These are phyloP conservation scores for Polyommatus icarus DNA, from an alignment of 2,888 invertebrate genomes.

Conservation along the genomic window DNA sequence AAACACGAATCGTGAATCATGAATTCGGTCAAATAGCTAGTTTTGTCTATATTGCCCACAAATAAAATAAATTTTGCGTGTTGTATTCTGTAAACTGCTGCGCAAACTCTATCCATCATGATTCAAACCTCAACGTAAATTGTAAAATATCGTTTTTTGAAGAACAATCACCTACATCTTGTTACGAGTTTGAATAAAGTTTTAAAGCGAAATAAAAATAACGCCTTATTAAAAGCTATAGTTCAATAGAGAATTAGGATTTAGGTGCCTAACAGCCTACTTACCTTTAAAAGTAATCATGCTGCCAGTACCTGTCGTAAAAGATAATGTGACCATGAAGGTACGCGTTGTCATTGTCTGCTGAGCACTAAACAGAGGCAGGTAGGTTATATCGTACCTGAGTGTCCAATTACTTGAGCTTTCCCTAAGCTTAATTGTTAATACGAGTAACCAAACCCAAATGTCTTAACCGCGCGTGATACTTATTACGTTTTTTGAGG, in stretches of 20 bases:
- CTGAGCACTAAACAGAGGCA: background rate
- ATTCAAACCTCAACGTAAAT: too few relatives aligned
- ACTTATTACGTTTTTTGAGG: too few relatives aligned
- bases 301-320: background rate
- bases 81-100: too few relatives aligned
- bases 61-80: too few relatives aligned
- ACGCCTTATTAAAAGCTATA: background rate
- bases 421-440: background rate
- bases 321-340: background rate
- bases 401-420: constrained; percentile 8
- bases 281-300: background rate
- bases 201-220: background rate
- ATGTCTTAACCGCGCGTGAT: too few relatives aligned
- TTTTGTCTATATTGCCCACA: too few relatives aligned
- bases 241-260: background rate
- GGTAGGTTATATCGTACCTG: background rate
- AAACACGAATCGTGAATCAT: too few relatives aligned
- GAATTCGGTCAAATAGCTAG: too few relatives aligned
- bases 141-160: too few relatives aligned
- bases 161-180: too few relatives aligned
- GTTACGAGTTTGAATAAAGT: too few relatives aligned
- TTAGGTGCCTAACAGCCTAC: background rate
- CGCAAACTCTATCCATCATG: too few relatives aligned
- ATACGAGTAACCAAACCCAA: background rate
- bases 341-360: background rate